Conservation (phyloP, 2,797 vertebrate genomes). For the Toxotes lorentzi region DNA sequence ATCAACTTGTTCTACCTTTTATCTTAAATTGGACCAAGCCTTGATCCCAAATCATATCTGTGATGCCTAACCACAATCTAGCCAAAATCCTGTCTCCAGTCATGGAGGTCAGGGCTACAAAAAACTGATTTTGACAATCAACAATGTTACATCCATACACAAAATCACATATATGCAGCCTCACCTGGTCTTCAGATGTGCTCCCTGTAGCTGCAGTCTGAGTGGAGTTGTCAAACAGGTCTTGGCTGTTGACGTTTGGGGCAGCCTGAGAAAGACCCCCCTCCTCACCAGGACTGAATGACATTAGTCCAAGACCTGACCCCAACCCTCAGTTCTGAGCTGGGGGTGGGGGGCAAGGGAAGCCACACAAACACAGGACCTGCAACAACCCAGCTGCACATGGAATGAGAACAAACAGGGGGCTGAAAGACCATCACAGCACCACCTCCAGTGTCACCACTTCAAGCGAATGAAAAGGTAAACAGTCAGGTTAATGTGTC, state of each 20-base stretch:
- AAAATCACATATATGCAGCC: neutral
- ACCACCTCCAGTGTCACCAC: neutral
- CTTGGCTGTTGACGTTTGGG: constrained; percentile 56
- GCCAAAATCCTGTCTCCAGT: neutral
- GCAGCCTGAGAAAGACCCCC: constrained; percentile 64
- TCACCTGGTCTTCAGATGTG: constrained; percentile 69
- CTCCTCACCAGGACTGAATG: constrained; percentile 58
- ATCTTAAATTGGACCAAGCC: too few species aligned
- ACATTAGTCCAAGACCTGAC: constrained; percentile 70
- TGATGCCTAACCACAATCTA: neutral
- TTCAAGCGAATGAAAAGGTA: neutral
- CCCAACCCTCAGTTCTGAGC: constrained; percentile 42
- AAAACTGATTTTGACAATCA: neutral
- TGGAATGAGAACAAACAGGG: neutral
- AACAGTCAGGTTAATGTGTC: constrained; percentile 8
- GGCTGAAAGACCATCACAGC: neutral
- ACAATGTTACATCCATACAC: neutral
- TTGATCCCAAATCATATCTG: too few species aligned
- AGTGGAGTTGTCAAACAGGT: constrained; percentile 43
- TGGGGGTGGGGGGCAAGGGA: neutral
- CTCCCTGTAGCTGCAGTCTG: constrained; percentile 31
- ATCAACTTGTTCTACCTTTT: neutral
- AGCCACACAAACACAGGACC: constrained; percentile 23
- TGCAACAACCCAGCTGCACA: constrained; percentile 32
- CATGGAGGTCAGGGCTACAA: neutral